Base-by-base conservation (phyloP, 53 echinoderm and acorn worm species). In the Crossaster papposus region DNA sequence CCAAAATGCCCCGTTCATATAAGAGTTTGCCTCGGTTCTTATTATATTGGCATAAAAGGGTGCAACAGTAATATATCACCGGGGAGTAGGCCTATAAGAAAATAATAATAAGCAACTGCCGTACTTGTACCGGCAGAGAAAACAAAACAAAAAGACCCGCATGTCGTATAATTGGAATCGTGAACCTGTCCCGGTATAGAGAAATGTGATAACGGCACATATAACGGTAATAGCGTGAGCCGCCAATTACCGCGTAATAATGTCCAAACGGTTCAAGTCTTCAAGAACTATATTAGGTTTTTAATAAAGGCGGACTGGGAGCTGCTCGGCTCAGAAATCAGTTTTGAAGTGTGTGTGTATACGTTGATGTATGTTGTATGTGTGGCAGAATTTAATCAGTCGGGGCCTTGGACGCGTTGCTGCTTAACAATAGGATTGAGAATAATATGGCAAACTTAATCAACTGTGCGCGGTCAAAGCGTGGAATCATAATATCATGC, bases 201-300 rank as follows among this genome's bases (percentile, higher is more conserved):
- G 78, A 30, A 14, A 78, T 24, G 38, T 51, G 78, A 78, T 78
- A 51, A 34, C 50, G 22, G 33, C n/a, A 51, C 51, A 78, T 23
- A 20, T 23, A 20, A 58, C 35, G 62, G 24, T 55, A 52, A 29
- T 54, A 58, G 80, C 13, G 30, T 44, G 44, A 44, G 44, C 44
- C 5, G 44, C 55, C 62, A 80, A 80, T 80, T 80, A 80, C 80
- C 80, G 33, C 32, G 55, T 80, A n/a, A n/a, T 80, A 80, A 80
- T 80, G 80, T 80, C 62, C 55, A 80, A 80, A 80, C 80, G 31
- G 51, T 80, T 80, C 80, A 80, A 44, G 62, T 32, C 62, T 58
- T 4, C 80, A 30, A 80, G 33, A 62, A 14, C 14, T 13, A 52
- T 80, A 80, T 80, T 55, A 54, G 52, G 52, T 58, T 80, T 80